Base-by-base conservation (phyloP, 2,888 invertebrate species). In the Calameuta filiformis region DNA sequence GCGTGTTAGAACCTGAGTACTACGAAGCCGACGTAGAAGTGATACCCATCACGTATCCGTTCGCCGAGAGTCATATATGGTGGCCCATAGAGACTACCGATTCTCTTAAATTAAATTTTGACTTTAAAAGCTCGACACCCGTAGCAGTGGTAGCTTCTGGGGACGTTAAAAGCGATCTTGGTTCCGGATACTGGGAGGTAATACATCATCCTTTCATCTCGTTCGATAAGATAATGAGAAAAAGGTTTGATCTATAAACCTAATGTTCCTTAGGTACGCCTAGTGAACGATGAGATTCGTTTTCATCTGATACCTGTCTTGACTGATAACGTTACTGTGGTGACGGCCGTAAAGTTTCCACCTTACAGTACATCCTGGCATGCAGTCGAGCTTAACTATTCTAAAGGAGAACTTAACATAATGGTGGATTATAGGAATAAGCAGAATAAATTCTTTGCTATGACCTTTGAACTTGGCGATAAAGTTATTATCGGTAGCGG, bases 41-140 rank as follows among this genome's bases (percentile, higher is more conserved):
- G 77, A 96, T 98, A 89, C 97, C 98, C 68, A 96, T 98, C 86
- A 98, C 98, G 68, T 97, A 97, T 92, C 97, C 97, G 76, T 97
- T 97, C 91, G 96, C 97, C 80, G 96, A 97, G 76, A 97, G 97
- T 81, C 97, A 97, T 92, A 96, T 97, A 90, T 96, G 97, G 95
- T 97, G 97, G 96, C 96, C 96, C 75, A 94, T 96, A 90, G 94
- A 95, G 90, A 94, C 94, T 86, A 95, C 94, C 68, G 94, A 95
- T 84, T 95, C 94, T 86, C 93, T 98, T 83, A 95, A 95, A 91
- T 92, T 98, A 84, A 95, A 95, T 90, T 96, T 98, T 92, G 96
- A 97, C 92, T 98, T 97, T 92, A 97, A 96, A 92, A 96, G 96
- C 79, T 96, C 95, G 87, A 95, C 96, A 87, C 95, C 95, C 83